Base-by-base conservation (phyloP, 2,113 vertebrate species). In the Todiramphus chloris region DNA sequence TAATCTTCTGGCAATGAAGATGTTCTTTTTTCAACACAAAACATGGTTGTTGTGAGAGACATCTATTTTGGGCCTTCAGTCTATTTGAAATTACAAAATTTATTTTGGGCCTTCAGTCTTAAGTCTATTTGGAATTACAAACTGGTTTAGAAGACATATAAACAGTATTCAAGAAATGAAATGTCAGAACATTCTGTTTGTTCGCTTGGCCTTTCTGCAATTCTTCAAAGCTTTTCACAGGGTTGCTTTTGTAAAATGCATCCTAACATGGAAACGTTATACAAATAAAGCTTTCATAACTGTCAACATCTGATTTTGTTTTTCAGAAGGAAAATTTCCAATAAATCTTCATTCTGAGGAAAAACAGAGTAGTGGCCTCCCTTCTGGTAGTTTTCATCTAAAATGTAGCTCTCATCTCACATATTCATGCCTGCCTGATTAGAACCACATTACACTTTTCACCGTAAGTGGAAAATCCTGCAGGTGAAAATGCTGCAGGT, bases 221-320 rank as follows among this genome's bases (percentile, higher is more conserved):
- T 63, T 87, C 91, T 90, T 95, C 94, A 92, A 79, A 95, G 80
- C 51, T 77, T 95, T 92, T 90, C 39, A 66, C n/a, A 87, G 55
- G 4, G 11, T 27, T 77, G 55, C 82, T 89, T 90, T 95, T 87
- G 83, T 89, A 78, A 74, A 86, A 83, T 58, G 55, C 73, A 83
- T 89, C 72, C 50, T 94, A 86, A 56, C 68, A 81, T 92, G 72
- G 77, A 81, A 90, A 89, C 5, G 0, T 66, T 86, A 66, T 19
- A 83, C 76, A 94, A 94, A 83, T 92, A 77, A 93, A 90, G 31
- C 76, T 93, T 95, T 95, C 91, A 62, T 67, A 95, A 81, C 80
- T 96, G 95, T 92, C 89, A 94, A 51, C 91, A 92, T 97, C 91
- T 93, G 83, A 94, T 67, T 86, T 88, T 90, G 76, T 60, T 96